Conservation (phyloP, 2,888 invertebrate species). For the Erebia epiphron region DNA sequence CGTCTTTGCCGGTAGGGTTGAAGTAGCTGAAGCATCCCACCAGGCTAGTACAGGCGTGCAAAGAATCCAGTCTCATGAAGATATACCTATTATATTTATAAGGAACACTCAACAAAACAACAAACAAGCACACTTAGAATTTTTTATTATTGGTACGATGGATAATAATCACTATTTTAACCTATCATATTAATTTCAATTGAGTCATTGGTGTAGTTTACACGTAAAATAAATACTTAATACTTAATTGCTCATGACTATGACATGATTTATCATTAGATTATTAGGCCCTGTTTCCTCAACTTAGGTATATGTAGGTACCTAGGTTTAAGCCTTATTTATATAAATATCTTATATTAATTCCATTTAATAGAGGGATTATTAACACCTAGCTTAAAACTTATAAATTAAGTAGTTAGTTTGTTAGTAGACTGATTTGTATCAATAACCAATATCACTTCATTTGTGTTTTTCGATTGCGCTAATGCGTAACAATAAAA, state of each 20-base stretch:
- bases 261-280: background rate
- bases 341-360: background rate
- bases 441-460: background rate
- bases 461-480: constrained; percentile 2
- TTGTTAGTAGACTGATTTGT: background rate
- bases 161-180: constrained; percentile 24
- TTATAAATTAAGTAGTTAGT: background rate
- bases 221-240: constrained; percentile 4
- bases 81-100: too few species aligned
- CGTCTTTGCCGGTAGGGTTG: too few species aligned
- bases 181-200: constrained; percentile 11
- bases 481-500: too few species aligned
- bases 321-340: background rate
- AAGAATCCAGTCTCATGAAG: too few species aligned
- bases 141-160: background rate
- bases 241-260: constrained; percentile 15
- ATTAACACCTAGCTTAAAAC: background rate
- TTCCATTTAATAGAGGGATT: background rate
- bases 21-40: too few species aligned
- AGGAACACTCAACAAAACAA: too few species aligned
- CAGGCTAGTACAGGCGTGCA: too few species aligned
- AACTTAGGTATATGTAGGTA: background rate
- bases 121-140: background rate
- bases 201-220: constrained; percentile 26
- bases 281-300: constrained; percentile 6